These are phyloP conservation scores for Dysdera silvatica DNA, from an alignment of 1,140 invertebrate species.

Conservation along the genomic window DNA sequence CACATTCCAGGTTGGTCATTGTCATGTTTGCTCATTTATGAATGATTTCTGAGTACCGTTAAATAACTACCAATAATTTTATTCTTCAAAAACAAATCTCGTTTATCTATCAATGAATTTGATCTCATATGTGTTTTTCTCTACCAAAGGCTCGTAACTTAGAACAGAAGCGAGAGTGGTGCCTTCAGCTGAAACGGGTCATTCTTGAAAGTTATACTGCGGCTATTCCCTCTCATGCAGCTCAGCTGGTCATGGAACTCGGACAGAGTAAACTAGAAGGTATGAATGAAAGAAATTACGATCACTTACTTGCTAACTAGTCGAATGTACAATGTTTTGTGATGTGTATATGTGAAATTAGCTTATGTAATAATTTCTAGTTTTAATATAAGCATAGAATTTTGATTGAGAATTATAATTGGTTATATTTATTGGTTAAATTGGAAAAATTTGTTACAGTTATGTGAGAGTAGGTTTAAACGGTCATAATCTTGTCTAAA, in stretches of 20 bases:
- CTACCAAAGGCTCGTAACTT: slow-evolving; percentile 60
- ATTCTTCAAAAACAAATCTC: not conserved
- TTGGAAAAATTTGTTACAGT: too few species aligned
- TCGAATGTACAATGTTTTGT: too few species aligned
- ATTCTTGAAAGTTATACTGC: slow-evolving; percentile 91
- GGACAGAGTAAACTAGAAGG: slow-evolving; percentile 32
- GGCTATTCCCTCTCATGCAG: slow-evolving; percentile 84
- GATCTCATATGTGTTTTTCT: not conserved
- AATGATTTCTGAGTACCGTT: not conserved
- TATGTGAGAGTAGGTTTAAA: too few species aligned
- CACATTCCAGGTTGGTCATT: slow-evolving; percentile 65
- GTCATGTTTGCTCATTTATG: not conserved
- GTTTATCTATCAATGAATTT: not conserved
- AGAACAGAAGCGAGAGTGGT: slow-evolving; percentile 91
- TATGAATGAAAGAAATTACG: too few species aligned
- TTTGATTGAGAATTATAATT: too few species aligned
- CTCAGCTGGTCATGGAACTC: slow-evolving; percentile 83
- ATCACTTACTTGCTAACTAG: too few species aligned
- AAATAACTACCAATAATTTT: not conserved
- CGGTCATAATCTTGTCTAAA: too few species aligned
- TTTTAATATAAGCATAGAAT: too few species aligned
- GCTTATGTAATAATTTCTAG: not conserved
- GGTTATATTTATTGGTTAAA: too few species aligned
- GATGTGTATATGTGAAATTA: not conserved
- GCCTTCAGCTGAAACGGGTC: slow-evolving; percentile 76